These are phyloP conservation scores for Ctena decussata DNA, from an alignment of 2,888 invertebrate species.

Conservation along the genomic window DNA sequence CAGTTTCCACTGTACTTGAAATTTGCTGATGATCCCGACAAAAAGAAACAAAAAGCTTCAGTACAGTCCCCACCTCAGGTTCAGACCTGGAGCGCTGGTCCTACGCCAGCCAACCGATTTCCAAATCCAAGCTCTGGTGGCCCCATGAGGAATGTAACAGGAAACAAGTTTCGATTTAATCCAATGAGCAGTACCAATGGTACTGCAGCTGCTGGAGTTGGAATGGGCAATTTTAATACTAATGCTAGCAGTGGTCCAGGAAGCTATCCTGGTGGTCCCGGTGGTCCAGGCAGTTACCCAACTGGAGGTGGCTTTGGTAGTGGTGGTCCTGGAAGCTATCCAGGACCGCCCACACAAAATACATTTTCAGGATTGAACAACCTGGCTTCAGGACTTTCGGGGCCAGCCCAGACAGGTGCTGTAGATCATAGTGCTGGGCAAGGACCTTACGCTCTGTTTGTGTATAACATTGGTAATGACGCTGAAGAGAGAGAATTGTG, in stretches of 20 bases:
- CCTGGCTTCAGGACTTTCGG: not conserved
- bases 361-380: not conserved
- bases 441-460: slow-evolving; percentile 81
- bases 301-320: not conserved
- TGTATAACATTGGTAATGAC: slow-evolving; percentile 87
- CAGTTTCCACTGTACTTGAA: slow-evolving; percentile 94
- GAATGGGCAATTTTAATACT: not conserved
- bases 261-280: not conserved
- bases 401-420: slow-evolving; percentile 13
- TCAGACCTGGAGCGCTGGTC: slow-evolving; percentile 46
- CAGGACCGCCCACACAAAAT: slow-evolving; percentile 10
- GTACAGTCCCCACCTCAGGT: slow-evolving; percentile 51
- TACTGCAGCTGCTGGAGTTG: not conserved
- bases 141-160: slow-evolving; percentile 69
- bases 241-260: not conserved
- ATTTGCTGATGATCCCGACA: slow-evolving; percentile 93
- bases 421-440: slow-evolving; percentile 33
- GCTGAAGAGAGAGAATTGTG: slow-evolving; percentile 86
- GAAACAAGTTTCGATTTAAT: slow-evolving; percentile 70
- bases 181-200: slow-evolving; percentile 54
- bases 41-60: slow-evolving; percentile 77
- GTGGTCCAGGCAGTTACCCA: not conserved
- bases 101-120: slow-evolving; percentile 15
- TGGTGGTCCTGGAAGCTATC: slow-evolving; percentile 28
- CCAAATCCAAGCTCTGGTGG: slow-evolving; percentile 38